Base-by-base conservation (phyloP, 2,888 invertebrate species). In the Dolomedes plantarius region DNA sequence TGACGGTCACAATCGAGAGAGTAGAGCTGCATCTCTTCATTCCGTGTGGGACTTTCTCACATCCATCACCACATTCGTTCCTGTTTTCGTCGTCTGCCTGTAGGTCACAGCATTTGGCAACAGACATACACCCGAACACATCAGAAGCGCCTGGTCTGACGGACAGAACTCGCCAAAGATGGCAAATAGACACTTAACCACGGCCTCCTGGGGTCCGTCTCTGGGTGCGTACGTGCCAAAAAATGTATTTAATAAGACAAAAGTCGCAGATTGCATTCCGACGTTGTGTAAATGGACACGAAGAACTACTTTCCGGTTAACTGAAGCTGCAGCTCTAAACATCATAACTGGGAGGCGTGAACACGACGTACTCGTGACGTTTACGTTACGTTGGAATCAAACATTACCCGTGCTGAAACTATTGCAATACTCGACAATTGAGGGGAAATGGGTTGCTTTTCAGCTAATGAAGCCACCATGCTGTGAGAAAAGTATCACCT, bases 21-120 rank as follows among this genome's bases (percentile, higher is more conserved):
- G 19, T 50, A 2, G 29, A 27, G 76, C 71, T 36, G 27, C 11
- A 3, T 32, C 11, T n/a, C 23, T 29, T 41, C n/a, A 11, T n/a
- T 28, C 23, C 1, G 64, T 9, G 69, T 71, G 82, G 77, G 39
- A 32, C 50, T 0, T 50, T 23, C n/a, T 65, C 16, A 39, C 32
- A 29, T 31, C 28, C 46, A 29, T 71, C 41, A 28, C 50, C 9
- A 46, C 73, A 19, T 72, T 73, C 31, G 83, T 85, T 85, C 83
- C 77, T 85, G 72, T 73, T 62, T 77, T 77, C 56, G 29, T 77
- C 64, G 19, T 83, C 36, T 39, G 56, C 56, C 77, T 85, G 67
- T 85, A 85, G 83, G 1, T 23, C 69, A 67, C 29, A 77, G 32
- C 32, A 46, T 72, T 23, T 29, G 19, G 23, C 56, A 23, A 56